Base-by-base conservation (phyloP, 2,113 vertebrate genomes). In the Melospiza georgiana region DNA sequence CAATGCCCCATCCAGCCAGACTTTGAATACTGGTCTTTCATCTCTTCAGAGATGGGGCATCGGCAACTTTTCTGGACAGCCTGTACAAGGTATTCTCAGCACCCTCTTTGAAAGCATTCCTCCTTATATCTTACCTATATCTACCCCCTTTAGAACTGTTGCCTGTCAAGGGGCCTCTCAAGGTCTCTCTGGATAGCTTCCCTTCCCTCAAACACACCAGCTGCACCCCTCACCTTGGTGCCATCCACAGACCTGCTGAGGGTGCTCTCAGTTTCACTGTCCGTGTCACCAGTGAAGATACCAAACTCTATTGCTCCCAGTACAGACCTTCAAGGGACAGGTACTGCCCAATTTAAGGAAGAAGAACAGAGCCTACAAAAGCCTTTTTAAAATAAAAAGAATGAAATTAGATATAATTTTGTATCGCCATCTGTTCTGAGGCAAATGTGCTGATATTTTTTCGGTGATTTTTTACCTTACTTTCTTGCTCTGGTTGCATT, bases 401-500 rank as follows among this genome's bases (percentile, higher is more conserved):
- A 49, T 19, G 2, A 41, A 74, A 57, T 39, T 5, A 65, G 55
- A 73, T 55, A 19, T 11, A 5, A 18, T 57, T 77, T 94, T 16
- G 2, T 62, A 37, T 61, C 86, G 24, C 28, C 58, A n/a, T 66
- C 68, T 94, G 41, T 82, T 95, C 74, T 73, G 75, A 87, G 73
- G 37, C 63, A 87, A 82, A 73, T 22, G 20, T 41, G 28, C 31
- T 79, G 23, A 8, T 43, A 18, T 62, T 55, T 35, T 55, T 44
- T 27, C 48, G 1, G 44, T 68, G 57, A 12, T 82, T 54, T 55
- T 84, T 73, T 80, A 41, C 33, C 7, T 88, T 76, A 39, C 39
- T 86, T 87, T 85, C 49, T 80, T 79, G 12, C 37, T 73, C 49
- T 91, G 62, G 21, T 88, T 72, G 37, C 22, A 59, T 79, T 89